Evolutionary conservation across 2,888 invertebrate species (phyloP), one percentile per base, ranked within the genome.

Genomic region (Hemicrepidius hirtus): DNA sequence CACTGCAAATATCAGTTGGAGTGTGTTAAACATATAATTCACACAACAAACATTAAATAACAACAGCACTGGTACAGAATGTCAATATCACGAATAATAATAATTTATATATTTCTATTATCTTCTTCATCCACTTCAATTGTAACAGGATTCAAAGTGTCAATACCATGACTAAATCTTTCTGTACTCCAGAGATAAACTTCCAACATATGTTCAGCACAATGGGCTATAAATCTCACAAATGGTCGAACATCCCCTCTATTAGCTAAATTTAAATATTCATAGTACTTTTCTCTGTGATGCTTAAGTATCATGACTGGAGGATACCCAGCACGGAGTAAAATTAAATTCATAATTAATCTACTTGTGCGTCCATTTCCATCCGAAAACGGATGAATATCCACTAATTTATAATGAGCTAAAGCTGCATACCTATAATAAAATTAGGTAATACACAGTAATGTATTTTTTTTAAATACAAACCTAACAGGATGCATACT

Each of bases 331-430:
- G 96, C 95, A 85, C 94, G 95, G 95, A 99, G 95, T 35, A 99
- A 90, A 75, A 99, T 92, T 79, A 97, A 91, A 87, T 99, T 99
- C 98, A 99, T 98, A 1, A 99, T 90, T 21, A 99, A 89, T 28
- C 99, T 90, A 12, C 97, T 97, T 0, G 98, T 98, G 82, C 99
- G 91, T 0, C 98, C 99, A 83, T 99, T 99, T 57, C 99, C 98
- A 86, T 99, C 98, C 1, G 94, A 91, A 87, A 99, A 99, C 0
- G 99, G 99, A 88, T 99, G 99, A 78, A 99, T 97, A 84, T 95
- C 95, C 0, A 99, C 99, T 50, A 99, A 86, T 87, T 97, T 97
- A 87, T 98, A 99, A 87, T 99, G 99, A 0, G 97, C 98, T 65
- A 98, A 87, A 0, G 99, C 98, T 62, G 98, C 98, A 84, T 95